Evolutionary conservation across 2,113 vertebrate species (phyloP).

Genomic region (Callipepla squamata): DNA sequence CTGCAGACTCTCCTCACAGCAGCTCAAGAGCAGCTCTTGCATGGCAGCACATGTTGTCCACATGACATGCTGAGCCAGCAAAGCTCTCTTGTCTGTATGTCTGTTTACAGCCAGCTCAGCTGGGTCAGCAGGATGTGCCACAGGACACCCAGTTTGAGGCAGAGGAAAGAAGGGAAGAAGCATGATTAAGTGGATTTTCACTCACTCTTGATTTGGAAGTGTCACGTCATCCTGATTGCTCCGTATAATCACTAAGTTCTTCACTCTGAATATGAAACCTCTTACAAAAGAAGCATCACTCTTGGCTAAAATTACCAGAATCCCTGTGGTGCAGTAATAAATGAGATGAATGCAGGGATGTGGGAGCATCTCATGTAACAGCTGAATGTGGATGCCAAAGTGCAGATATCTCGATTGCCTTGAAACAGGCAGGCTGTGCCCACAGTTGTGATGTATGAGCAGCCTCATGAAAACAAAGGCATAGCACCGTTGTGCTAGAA

Average conservation of each 20-base stretch:
- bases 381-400: neutral
- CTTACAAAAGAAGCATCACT: neutral
- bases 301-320: neutral
- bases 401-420: neutral
- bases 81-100: neutral
- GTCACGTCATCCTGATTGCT: neutral
- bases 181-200: neutral
- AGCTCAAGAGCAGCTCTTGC: neutral
- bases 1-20: neutral
- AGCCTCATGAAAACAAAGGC: neutral
- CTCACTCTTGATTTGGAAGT: neutral
- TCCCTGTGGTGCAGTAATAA: neutral
- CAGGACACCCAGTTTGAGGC: neutral
- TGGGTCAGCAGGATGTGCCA: neutral
- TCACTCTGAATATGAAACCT: neutral
- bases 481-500: neutral
- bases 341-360: neutral
- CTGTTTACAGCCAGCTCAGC: neutral
- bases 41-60: neutral
- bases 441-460: neutral
- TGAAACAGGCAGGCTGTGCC: neutral
- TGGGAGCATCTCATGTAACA: neutral
- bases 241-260: neutral
- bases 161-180: neutral
- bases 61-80: constrained; percentile 1